Conservation (phyloP, 2,797 vertebrate species). For the Propithecus perrieri region DNA sequence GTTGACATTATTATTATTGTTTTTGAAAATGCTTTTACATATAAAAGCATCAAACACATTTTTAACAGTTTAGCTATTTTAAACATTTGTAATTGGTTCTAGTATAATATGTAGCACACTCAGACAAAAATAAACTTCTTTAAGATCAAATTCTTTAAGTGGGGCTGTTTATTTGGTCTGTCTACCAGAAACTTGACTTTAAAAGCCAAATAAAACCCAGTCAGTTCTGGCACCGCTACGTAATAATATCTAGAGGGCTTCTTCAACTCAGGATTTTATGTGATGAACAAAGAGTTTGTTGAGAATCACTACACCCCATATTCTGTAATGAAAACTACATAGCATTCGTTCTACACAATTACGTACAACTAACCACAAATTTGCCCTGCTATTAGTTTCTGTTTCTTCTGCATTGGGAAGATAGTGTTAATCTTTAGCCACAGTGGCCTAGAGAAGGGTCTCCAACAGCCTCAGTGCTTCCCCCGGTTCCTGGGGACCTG, state of each 20-base stretch:
- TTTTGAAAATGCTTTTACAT: slow-evolving; percentile 57
- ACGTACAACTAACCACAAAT: background rate
- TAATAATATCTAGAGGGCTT: background rate
- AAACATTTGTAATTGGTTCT: slow-evolving; percentile 69
- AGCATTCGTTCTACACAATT: background rate
- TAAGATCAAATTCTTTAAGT: slow-evolving; percentile 30
- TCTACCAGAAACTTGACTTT: slow-evolving; percentile 32
- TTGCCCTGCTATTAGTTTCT: background rate
- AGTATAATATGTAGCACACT: slow-evolving; percentile 39
- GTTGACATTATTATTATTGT: slow-evolving; percentile 43
- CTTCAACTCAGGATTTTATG: background rate
- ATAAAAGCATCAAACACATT: slow-evolving; percentile 54
- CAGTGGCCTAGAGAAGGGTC: background rate
- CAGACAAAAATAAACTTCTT: slow-evolving; percentile 65
- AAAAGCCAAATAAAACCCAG: slow-evolving; percentile 25
- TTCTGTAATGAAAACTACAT: background rate
- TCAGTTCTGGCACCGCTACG: background rate
- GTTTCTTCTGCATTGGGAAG: background rate
- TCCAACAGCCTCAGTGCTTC: background rate
- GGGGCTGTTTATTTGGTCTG: slow-evolving; percentile 40
- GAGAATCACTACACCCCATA: background rate
- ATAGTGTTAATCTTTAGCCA: background rate
- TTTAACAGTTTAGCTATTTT: slow-evolving; percentile 62
- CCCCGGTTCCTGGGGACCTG: background rate
- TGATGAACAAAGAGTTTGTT: background rate